Base-by-base conservation (phyloP, 1,140 invertebrate genomes). In the Chymomyza costata region DNA sequence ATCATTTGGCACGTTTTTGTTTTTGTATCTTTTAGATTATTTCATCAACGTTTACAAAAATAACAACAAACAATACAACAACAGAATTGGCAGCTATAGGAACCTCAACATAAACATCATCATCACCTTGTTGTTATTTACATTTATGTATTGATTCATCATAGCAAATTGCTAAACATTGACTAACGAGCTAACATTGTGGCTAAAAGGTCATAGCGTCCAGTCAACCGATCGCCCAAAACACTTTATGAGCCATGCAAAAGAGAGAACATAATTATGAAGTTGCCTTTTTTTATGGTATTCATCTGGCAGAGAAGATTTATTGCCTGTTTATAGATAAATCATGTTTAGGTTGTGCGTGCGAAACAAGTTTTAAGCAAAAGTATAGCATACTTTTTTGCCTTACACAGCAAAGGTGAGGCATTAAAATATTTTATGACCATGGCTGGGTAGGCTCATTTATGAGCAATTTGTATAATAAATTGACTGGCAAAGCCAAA, bases 131-230 rank as follows among this genome's bases (percentile, higher is more conserved):
- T 51, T 71, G 73, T 67, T 80, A 78, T 78, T 80, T 78, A 78
- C 71, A 80, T 71, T 80, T 71, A 78, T 80, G n/a, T 78, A 80
- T 78, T 78, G 73, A 80, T 78, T 80, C 62, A n/a, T n/a, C n/a
- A 49, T 61, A 78, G 57, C 58, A 78, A 78, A 78, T 78, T 78
- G 71, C 73, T 47, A 15, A 67, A 30, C 63, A 78, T 64, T 71
- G 73, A 78, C 71, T 80, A 78, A 78, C 67, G 71, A 78, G 73
- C 58, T 57, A 21, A 71, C 52, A 78, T 78, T 78, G 73, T 78
- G 66, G 66, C 58, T 51, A 28, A 80, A 71, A 78, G 73, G 71
- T 71, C 71, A 78, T 64, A 66, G 57, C 56, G 56, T 57, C 50
- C n/a, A n/a, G 43, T 31, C 14, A 45, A 61, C 49, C 45, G 28